A percentile compares a stretch with the other conserved stretches of the same genome.
Conservation (phyloP, 2,797 vertebrate genomes). For the Muraenolepis orangiensis region DNA sequence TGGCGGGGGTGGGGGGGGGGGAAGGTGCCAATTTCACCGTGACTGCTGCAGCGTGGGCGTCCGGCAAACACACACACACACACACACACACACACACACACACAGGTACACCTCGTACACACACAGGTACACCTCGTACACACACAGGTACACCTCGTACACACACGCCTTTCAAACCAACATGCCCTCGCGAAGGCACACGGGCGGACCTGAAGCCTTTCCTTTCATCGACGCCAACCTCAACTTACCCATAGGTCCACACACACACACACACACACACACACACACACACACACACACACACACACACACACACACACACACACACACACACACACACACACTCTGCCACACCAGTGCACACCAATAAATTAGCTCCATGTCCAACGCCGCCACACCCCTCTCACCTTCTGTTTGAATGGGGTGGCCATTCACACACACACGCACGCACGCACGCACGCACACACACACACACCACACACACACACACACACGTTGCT, state of each 20-base stretch:
- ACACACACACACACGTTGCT: slow-evolving; percentile 22
- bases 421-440: slow-evolving; percentile 31
- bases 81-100: slow-evolving; percentile 6
- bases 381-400: slow-evolving; percentile 13
- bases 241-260: no score
- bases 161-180: no score
- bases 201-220: not conserved
- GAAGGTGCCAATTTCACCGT: slow-evolving; percentile 11
- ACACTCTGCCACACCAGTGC: slow-evolving; percentile 30
- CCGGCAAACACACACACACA: not conserved
- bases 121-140: slow-evolving; percentile 3
- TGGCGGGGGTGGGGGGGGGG: not conserved
- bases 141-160: not conserved
- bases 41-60: slow-evolving; percentile 16
- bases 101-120: slow-evolving; percentile 21
- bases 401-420: slow-evolving; percentile 37
- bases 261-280: not conserved
- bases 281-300: slow-evolving; percentile 5
- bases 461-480: slow-evolving; percentile 16
- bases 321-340: slow-evolving; percentile 18
- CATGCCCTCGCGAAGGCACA: not conserved
- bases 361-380: slow-evolving; percentile 5
- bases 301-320: not conserved
- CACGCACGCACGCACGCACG: slow-evolving; percentile 29
- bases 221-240: no score